phyloP scores from a whole-genome alignment of 2,797 vertebrate genomes.

The Urocyon cinereoargenteus region DNA sequence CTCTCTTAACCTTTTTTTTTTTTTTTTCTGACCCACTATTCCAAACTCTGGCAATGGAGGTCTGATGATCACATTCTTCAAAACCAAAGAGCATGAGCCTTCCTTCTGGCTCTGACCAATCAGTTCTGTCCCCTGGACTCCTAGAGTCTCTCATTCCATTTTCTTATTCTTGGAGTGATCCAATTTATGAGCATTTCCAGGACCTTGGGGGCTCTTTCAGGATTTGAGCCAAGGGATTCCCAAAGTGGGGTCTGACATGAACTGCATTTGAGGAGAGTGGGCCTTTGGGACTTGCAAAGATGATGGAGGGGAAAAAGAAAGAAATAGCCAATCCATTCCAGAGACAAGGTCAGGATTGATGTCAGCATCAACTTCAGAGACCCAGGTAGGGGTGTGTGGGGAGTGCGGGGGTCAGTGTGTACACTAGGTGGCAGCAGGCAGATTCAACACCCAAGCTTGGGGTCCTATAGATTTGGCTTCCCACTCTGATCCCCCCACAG shows the following conservation, averaged over 20 bases:
- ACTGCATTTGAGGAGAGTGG: neutral
- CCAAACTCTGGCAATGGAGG: neutral
- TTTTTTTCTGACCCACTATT: neutral
- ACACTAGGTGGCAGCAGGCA: accelerated
- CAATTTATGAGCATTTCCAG: neutral
- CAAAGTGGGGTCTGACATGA: neutral
- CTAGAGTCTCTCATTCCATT: neutral
- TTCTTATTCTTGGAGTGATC: neutral
- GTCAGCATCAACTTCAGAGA: neutral
- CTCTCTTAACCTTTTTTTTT: neutral
- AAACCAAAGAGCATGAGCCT: neutral
- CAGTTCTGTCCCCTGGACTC: neutral
- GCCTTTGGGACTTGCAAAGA: neutral
- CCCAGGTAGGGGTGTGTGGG: no score
- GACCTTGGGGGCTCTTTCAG: neutral
- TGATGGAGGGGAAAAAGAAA: neutral
- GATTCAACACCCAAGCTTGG: neutral
- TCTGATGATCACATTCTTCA: neutral
- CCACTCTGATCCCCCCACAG: neutral
- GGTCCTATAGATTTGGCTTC: accelerated
- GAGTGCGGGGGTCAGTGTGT: accelerated
- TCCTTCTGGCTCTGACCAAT: neutral
- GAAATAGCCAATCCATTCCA: neutral
- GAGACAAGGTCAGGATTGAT: neutral
- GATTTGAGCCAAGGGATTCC: neutral